Evolutionary conservation across 2,797 vertebrate species (phyloP), one percentile per base, ranked within the genome.

Genomic region (Gymnothorax reevesii): DNA sequence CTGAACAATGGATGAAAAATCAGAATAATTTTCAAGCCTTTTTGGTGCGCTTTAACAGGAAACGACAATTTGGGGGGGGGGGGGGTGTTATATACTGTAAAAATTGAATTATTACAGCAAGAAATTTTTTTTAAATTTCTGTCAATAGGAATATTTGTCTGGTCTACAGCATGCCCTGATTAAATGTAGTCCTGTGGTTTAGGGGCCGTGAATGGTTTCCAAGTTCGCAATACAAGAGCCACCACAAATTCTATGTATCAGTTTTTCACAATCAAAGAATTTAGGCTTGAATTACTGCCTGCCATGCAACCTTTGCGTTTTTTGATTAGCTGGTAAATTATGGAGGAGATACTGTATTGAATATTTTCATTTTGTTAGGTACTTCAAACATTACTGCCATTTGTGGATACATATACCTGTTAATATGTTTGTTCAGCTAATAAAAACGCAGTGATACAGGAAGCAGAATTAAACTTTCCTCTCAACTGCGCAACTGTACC

Each of bases 51-150:
- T 57, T 22, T 55, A 3, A 69, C 62, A 57, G 15, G 60, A 10
- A 85, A 60, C 82, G 54, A 83, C 77, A 55, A 54, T 59, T 57
- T 84, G 64, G 69, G 13, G 60, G 60, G 60, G 13, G 13, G 22
- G n/a, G 60, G 60, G 60, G 13, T 2, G 22, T 17, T 7, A 71
- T 57, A 57, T 64, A 89, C 84, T 89, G 87, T 84, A 85, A 17
- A n/a, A 86, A 54, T 80, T 73, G 42, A 20, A 33, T 57, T 0
- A 57, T 79, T 73, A 79, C 12, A 60, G 83, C 82, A 62, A 82
- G 22, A 54, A 27, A 4, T 22, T 49, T 86, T 89, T 87, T 86
- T 84, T 83, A 83, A 52, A 73, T 91, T 87, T 88, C 87, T 80
- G 64, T 84, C 85, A 87, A 77, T 85, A 64, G 59, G 52, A 55